These are phyloP conservation scores for Polypedilum pembai DNA, from an alignment of 1,140 invertebrate species.

Conservation along the genomic window DNA sequence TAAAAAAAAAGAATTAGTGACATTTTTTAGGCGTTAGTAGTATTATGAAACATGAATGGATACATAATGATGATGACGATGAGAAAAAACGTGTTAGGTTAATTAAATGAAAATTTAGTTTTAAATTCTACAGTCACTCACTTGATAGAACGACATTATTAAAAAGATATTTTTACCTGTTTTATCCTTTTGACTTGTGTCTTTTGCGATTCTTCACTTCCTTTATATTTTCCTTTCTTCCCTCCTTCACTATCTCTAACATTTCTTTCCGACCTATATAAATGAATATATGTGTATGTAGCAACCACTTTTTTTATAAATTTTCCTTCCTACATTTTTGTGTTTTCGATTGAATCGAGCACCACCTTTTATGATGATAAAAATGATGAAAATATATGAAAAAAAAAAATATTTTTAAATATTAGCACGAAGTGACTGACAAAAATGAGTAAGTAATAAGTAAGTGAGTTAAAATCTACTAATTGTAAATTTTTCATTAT, in stretches of 20 bases:
- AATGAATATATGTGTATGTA: background rate
- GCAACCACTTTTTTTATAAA: background rate
- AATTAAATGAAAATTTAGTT: constrained; percentile 14
- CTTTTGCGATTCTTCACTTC: too few relatives aligned
- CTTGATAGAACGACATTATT: background rate
- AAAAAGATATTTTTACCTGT: background rate
- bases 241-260: background rate
- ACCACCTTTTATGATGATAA: constrained; percentile 5
- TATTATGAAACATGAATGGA: constrained; percentile 11
- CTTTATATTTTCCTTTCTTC: background rate
- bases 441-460: constrained; percentile 12
- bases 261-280: background rate
- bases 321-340: background rate
- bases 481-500: constrained; percentile 19
- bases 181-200: background rate
- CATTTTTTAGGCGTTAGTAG: constrained; percentile 17
- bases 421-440: constrained; percentile 16
- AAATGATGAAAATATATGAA: background rate
- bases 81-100: background rate
- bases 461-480: background rate
- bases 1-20: background rate
- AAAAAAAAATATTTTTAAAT: constrained; percentile 9
- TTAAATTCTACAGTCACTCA: background rate
- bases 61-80: background rate
- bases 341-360: background rate